A percentile compares a stretch with the other conserved stretches of the same genome.
These are phyloP conservation scores for Thinocorus orbignyianus DNA, from an alignment of 2,113 vertebrate genomes.

Conservation along the genomic window DNA sequence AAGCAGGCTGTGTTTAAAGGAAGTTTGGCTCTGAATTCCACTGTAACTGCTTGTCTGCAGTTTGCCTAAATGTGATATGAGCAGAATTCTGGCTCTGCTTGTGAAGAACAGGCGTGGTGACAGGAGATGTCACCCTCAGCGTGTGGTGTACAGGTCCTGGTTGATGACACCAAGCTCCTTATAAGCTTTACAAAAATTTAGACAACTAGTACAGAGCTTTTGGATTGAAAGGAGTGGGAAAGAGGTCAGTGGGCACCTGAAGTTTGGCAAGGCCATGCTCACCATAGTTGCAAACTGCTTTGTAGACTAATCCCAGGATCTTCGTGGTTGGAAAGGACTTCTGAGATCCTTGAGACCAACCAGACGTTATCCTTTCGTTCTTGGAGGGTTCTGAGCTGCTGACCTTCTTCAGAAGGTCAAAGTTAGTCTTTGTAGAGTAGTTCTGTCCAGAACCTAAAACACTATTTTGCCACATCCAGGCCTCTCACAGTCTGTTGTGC, in stretches of 20 bases:
- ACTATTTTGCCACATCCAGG: not conserved
- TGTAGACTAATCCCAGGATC: not conserved
- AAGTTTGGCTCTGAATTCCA: not conserved
- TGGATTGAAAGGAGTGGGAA: not conserved
- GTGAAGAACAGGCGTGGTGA: not conserved
- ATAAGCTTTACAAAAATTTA: not conserved
- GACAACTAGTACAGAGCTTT: not conserved
- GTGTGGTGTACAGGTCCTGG: not conserved
- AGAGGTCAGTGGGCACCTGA: not conserved
- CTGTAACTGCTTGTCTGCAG: not conserved
- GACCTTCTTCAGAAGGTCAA: not conserved
- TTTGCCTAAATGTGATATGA: not conserved
- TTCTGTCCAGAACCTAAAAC: not conserved
- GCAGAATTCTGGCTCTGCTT: not conserved
- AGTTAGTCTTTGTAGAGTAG: not conserved
- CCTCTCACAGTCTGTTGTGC: not conserved
- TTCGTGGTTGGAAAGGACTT: too few species aligned
- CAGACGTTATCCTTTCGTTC: not conserved
- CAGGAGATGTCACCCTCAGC: not conserved
- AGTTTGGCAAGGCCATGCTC: not conserved
- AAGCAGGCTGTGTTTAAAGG: not conserved
- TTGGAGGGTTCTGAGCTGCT: not conserved
- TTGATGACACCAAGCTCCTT: not conserved
- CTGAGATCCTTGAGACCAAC: too few species aligned
- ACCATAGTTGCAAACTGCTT: not conserved